These are phyloP conservation scores for Cavia aperea DNA, from an alignment of 2,113 vertebrate genomes.

Conservation along the genomic window DNA sequence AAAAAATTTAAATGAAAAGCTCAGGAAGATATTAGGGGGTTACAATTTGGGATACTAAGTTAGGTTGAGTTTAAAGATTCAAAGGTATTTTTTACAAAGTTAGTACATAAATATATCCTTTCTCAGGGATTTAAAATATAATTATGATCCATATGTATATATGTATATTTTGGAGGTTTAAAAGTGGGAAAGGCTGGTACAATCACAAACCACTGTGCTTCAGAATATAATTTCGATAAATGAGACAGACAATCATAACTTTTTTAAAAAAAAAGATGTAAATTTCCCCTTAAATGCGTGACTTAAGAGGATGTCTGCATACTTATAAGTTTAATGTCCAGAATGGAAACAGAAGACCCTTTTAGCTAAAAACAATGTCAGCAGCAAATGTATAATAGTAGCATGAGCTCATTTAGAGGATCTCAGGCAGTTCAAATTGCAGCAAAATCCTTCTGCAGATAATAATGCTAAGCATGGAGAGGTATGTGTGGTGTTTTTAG, in stretches of 20 bases:
- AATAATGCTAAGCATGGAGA: neutral
- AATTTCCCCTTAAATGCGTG: neutral
- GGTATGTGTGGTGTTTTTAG: too few species aligned
- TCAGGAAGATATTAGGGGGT: neutral
- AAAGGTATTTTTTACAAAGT: neutral
- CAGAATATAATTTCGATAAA: neutral
- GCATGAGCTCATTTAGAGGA: neutral
- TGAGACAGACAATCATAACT: neutral
- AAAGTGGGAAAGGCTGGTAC: neutral
- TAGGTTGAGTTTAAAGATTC: neutral
- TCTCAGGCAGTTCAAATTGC: neutral
- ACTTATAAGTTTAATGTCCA: neutral
- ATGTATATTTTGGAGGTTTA: neutral
- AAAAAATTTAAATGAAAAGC: neutral
- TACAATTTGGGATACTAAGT: neutral
- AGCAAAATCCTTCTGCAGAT: neutral
- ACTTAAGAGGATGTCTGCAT: neutral
- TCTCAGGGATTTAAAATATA: neutral
- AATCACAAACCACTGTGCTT: neutral
- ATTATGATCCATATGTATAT: neutral
- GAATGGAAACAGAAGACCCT: neutral
- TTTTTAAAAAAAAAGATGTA: neutral
- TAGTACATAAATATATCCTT: neutral
- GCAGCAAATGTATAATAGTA: neutral
- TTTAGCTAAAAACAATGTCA: neutral